Evolutionary conservation across 2,888 invertebrate species (phyloP).

Genomic region (Meteorus cinctellus): DNA sequence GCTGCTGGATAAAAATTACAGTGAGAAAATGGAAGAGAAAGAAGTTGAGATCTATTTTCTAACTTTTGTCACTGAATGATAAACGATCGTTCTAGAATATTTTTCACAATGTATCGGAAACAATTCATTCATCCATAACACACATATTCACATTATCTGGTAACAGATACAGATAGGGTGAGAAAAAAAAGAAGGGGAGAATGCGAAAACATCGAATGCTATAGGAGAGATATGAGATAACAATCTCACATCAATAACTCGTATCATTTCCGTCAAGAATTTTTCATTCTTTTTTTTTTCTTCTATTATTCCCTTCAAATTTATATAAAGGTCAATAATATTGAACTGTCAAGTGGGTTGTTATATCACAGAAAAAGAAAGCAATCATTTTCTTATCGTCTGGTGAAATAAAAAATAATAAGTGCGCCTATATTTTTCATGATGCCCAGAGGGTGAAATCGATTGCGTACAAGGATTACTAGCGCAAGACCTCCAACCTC

Average conservation of each 20-base stretch:
- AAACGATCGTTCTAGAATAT: conserved; percentile 51
- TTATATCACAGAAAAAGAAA: not conserved
- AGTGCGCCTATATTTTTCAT: not conserved
- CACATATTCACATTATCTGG: not conserved
- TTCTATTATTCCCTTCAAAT: not conserved
- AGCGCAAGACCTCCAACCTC: conserved; percentile 16
- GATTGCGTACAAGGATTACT: conserved; percentile 34
- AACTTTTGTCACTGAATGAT: conserved; percentile 60
- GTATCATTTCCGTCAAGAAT: not conserved
- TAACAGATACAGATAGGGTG: not conserved
- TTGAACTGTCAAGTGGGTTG: conserved; percentile 6
- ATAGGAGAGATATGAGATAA: not conserved
- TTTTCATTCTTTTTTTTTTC: not conserved
- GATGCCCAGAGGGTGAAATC: conserved; percentile 29
- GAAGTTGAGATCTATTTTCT: conserved; percentile 43
- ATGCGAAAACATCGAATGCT: not conserved
- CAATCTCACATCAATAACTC: not conserved
- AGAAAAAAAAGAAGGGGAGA: not conserved
- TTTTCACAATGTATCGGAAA: conserved; percentile 50
- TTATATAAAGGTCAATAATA: conserved; percentile 8
- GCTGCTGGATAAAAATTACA: too few species aligned
- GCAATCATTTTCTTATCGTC: not conserved
- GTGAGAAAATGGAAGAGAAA: conserved; percentile 38
- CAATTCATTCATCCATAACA: conserved; percentile 51
- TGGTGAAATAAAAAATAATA: conserved; percentile 1